Percentiles rank a stretch among this genome's conserved stretches.
Conservation (phyloP, 2,888 invertebrate species). For the Andrena haemorrhoa region DNA sequence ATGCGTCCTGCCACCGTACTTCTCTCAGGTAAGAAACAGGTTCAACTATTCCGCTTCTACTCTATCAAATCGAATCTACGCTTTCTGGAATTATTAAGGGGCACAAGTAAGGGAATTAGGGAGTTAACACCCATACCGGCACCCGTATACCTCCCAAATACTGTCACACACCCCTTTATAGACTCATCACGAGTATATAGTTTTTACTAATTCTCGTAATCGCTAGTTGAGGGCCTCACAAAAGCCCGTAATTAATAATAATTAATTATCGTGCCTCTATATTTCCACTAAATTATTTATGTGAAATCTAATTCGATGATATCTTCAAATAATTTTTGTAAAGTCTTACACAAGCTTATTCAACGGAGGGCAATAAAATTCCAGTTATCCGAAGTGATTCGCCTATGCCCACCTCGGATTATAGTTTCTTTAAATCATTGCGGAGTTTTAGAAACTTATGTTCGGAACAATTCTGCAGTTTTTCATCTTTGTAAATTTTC, state of each 20-base stretch:
- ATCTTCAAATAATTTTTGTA: too few species aligned
- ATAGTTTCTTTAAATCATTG: too few species aligned
- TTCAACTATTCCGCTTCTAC: conserved; percentile 1
- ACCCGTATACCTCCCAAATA: conserved; percentile 58
- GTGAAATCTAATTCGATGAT: conserved; percentile 7
- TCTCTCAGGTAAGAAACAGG: conserved; percentile 90
- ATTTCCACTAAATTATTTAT: not conserved
- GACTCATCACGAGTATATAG: conserved; percentile 27
- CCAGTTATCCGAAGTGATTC: too few species aligned
- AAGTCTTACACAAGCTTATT: too few species aligned
- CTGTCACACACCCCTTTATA: conserved; percentile 13
- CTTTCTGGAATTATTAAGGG: not conserved
- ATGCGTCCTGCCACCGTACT: conserved; percentile 96
- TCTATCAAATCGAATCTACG: conserved; percentile 9
- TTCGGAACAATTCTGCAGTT: too few species aligned
- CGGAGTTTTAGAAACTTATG: too few species aligned
- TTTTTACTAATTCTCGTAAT: conserved; percentile 42
- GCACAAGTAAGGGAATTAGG: conserved; percentile 12
- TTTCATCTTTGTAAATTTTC: too few species aligned
- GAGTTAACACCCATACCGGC: conserved; percentile 46
- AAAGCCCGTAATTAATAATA: conserved; percentile 48
- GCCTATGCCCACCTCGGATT: too few species aligned
- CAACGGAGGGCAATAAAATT: too few species aligned
- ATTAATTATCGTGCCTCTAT: conserved; percentile 1
- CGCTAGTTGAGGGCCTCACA: conserved; percentile 15